phyloP scores from a whole-genome alignment of 1,140 invertebrate genomes.

The Halesus radiatus region DNA sequence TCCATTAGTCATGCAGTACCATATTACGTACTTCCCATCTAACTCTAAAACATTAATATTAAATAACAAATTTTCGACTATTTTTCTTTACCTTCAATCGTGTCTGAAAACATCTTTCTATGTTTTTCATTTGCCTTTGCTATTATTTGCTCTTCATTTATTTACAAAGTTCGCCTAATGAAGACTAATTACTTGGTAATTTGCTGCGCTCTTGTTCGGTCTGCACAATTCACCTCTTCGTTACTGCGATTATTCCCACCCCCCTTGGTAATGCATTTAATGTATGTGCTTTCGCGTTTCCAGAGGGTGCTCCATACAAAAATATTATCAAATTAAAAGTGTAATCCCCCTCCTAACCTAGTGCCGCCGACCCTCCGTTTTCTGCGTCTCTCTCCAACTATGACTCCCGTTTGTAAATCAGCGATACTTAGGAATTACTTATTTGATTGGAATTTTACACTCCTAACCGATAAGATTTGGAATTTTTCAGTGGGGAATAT shows the following conservation, averaged over 20 bases:
- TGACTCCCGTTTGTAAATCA: background rate
- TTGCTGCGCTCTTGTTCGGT: background rate
- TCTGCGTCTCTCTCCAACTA: background rate
- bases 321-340: slow-evolving; percentile 40
- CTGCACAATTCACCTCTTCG: slow-evolving; percentile 10
- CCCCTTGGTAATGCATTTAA: slow-evolving; percentile 28
- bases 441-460: too few relatives aligned
- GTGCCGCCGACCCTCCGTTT: background rate
- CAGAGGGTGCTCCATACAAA: slow-evolving; percentile 32
- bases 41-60: too few relatives aligned
- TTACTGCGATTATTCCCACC: slow-evolving; percentile 28
- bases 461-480: too few relatives aligned
- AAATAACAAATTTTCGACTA: background rate
- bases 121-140: background rate
- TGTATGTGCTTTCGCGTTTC: slow-evolving; percentile 19
- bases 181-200: slow-evolving; percentile 16
- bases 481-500: too few relatives aligned
- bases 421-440: background rate
- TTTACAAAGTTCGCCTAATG: background rate
- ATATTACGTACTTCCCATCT: too few relatives aligned
- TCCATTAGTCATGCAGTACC: too few relatives aligned
- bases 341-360: slow-evolving; percentile 35
- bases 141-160: background rate
- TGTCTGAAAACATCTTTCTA: background rate
- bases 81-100: background rate